phyloP scores from a whole-genome alignment of 1,140 invertebrate species.

The Formica exsecta region DNA sequence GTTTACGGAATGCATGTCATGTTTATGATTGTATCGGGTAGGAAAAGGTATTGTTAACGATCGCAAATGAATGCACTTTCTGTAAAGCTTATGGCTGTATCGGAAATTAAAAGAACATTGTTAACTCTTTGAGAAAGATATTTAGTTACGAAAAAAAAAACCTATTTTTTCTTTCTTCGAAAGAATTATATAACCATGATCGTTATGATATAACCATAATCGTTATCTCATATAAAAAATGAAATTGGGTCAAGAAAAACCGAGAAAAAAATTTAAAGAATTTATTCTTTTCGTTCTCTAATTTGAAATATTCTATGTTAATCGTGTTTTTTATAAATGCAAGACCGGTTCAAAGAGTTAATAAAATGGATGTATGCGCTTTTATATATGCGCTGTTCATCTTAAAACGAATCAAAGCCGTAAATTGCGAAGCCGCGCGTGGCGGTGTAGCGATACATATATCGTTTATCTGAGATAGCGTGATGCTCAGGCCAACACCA shows the following conservation, averaged over 20 bases:
- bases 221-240: slow-evolving; percentile 3
- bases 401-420: slow-evolving; percentile 1
- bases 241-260: not conserved
- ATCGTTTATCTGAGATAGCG: not conserved
- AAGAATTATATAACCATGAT: not conserved
- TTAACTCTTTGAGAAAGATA: slow-evolving; percentile 22
- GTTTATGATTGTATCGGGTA: slow-evolving; percentile 4
- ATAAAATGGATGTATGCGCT: not conserved
- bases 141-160: not conserved
- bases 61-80: slow-evolving; percentile 16
- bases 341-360: slow-evolving; percentile 9
- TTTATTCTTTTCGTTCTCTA: not conserved
- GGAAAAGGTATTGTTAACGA: not conserved
- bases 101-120: not conserved
- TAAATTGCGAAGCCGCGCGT: not conserved
- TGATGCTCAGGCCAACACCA: not conserved
- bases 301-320: slow-evolving; percentile 2
- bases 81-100: slow-evolving; percentile 12
- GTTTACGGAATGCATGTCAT: not conserved
- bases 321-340: not conserved
- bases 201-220: not conserved
- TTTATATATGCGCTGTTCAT: not conserved
- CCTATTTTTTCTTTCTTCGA: not conserved
- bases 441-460: not conserved
- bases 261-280: not conserved